Evolutionary conservation across 2,113 vertebrate genomes (phyloP), one percentile per base, ranked within the genome.

Genomic region (Amblyornis subalaris): DNA sequence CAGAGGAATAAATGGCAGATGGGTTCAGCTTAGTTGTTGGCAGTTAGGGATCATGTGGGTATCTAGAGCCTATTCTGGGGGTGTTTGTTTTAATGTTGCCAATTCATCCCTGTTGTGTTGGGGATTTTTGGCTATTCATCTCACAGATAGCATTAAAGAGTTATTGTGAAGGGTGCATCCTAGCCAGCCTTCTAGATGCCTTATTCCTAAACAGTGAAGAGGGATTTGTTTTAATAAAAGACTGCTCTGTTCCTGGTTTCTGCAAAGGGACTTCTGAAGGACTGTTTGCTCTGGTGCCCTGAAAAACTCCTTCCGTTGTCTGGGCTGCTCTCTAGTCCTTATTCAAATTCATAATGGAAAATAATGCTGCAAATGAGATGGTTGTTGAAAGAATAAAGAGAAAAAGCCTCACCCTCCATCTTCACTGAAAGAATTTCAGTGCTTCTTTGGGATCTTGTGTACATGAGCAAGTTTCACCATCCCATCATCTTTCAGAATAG

Each of bases 181-280:
- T 91, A 78, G 77, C 66, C 66, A 89, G 58, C 44, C 57, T 72
- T 85, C 74, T 76, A 85, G 50, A 50, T 75, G 66, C 33, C 58
- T 54, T 73, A 69, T 50, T 77, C 42, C 50, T 74, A 57, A 90
- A 57, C 28, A 64, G 86, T 93, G 65, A 93, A 87, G 42, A 90
- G 70, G 38, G 70, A 64, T 93, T 94, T 93, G 57, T 85, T 94
- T 89, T 72, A 81, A 66, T 89, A 61, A 92, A 93, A 92, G 70
- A 81, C 31, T 5, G 3, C 71, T 92, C 70, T 94, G 84, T 91
- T 92, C 35, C 58, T 96, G 9, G 6, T 87, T 89, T 95, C 66
- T 90, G 84, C 77, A 78, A 25, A 65, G 80, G 66, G 89, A 88
- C 65, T 82, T 96, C 70, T 85, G 74, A 75, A 94, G 67, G 77